phyloP scores from a whole-genome alignment of 2,797 vertebrate species.

The Brotula barbata region DNA sequence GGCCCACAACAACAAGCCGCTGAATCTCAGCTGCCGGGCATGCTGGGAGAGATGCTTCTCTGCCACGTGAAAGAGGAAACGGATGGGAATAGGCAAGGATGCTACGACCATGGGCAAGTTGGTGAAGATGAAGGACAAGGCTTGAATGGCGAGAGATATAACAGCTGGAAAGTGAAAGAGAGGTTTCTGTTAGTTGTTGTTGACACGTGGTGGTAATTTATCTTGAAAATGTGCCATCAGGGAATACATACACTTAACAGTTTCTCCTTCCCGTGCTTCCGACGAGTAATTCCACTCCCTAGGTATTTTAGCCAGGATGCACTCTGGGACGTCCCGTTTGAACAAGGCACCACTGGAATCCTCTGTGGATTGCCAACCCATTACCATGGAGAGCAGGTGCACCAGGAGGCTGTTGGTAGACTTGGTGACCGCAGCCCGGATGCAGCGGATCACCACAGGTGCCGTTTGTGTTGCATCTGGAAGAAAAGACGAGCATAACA shows the following conservation, averaged over 20 bases:
- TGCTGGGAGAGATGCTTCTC: conserved; percentile 90
- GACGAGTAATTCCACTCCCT: conserved; percentile 88
- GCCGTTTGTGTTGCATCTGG: conserved; percentile 65
- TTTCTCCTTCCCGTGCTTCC: conserved; percentile 74
- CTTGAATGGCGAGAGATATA: conserved; percentile 83
- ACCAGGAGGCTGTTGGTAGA: conserved; percentile 78
- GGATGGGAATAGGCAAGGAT: conserved; percentile 89
- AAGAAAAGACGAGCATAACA: conserved; percentile 5
- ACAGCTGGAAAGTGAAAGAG: conserved; percentile 72
- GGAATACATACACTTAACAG: conserved; percentile 77
- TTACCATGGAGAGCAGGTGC: conserved; percentile 83
- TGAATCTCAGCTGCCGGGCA: conserved; percentile 83
- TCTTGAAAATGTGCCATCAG: conserved; percentile 2
- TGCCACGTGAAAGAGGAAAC: conserved; percentile 89
- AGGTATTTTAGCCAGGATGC: conserved; percentile 84
- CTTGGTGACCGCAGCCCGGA: conserved; percentile 80
- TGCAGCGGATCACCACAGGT: conserved; percentile 79
- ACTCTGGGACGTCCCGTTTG: conserved; percentile 78
- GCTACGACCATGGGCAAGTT: conserved; percentile 89
- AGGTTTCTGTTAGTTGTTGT: conserved; percentile 5
- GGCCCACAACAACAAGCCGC: conserved; percentile 89
- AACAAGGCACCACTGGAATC: conserved; percentile 65
- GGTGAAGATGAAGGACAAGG: conserved; percentile 90
- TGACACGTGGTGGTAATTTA: neutral
- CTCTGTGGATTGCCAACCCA: conserved; percentile 75